Base-by-base conservation (phyloP, 2,113 vertebrate genomes). In the Amia ocellicauda region DNA sequence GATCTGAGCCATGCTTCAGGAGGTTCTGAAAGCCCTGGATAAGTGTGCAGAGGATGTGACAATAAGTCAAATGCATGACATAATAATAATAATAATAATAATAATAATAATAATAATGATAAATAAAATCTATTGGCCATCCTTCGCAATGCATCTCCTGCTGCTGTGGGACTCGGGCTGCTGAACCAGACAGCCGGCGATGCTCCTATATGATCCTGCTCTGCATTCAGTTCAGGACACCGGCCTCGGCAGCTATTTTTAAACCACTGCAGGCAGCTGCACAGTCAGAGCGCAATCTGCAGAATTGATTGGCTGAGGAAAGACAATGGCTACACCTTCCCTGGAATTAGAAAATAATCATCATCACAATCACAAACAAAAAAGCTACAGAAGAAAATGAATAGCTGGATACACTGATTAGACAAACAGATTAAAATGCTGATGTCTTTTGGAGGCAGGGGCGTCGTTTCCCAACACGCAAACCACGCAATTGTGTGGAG, bases 251-350 rank as follows among this genome's bases (percentile, higher is more conserved):
- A 26, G 27, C n/a, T 58, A 36, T 23, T 41, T 10, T 36, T 43
- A 42, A 3, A 56, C 28, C 56, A 58, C 56, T 13, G n/a, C 56
- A 10, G 19, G 40, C 56, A 40, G 56, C 56, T 58, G 22, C 58
- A 26, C 41, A 45, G 5, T 27, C 40, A 45, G 28, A 36, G 11
- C 29, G 16, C 20, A 2, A 22, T 16, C 57, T 20, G 24, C 11
- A 16, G 40, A 2, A 42, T 43, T 36, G 20, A 59, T 59, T 11
- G 16, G 57, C 36, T 9, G 57, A 10, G 11, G 10, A 42, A 24
- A 43, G 10, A 59, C 57, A 13, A 41, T n/a, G 29, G 26, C 31
- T 59, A 36, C 22, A 43, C n/a, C n/a, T 14, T 10, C 41, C 23
- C 1, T 23, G 56, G 31, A 22, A 36, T 36, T 36, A 36, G 31